Evolutionary conservation across 2,888 invertebrate species (phyloP).

Genomic region (Ecliptopera silaceata): DNA sequence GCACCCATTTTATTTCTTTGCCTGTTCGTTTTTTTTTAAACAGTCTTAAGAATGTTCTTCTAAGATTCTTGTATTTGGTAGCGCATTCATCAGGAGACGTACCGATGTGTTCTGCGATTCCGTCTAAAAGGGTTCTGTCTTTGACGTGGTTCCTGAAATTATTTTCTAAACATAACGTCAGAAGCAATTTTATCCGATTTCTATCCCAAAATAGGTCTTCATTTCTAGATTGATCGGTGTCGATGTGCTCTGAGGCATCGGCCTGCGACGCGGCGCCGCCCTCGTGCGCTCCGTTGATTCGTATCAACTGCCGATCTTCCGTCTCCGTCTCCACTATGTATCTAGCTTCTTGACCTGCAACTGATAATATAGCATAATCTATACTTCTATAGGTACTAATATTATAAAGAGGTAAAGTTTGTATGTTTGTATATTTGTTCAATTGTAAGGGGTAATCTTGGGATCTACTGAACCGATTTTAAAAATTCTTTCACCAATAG

Average conservation of each 20-base stretch:
- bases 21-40: constrained; percentile 69
- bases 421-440: no score
- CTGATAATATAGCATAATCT: no score
- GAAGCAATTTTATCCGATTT: constrained; percentile 63
- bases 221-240: constrained; percentile 41
- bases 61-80: constrained; percentile 67
- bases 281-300: constrained; percentile 57
- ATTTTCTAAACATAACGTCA: constrained; percentile 63
- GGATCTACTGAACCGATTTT: no score
- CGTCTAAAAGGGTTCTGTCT: constrained; percentile 60
- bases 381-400: no score
- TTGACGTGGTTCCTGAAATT: constrained; percentile 51
- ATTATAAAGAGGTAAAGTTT: no score
- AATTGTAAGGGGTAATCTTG: no score
- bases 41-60: constrained; percentile 68
- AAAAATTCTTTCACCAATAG: no score
- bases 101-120: constrained; percentile 60
- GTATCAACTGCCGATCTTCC: constrained; percentile 61
- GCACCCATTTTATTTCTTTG: constrained; percentile 73
- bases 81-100: constrained; percentile 64
- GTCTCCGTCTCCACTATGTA: constrained; percentile 60
- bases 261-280: constrained; percentile 42
- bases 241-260: constrained; percentile 27
- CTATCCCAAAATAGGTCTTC: constrained; percentile 68
- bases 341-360: constrained; percentile 62